Base-by-base conservation (phyloP, 2,797 vertebrate genomes). In the Aeoliscus strigatus region DNA sequence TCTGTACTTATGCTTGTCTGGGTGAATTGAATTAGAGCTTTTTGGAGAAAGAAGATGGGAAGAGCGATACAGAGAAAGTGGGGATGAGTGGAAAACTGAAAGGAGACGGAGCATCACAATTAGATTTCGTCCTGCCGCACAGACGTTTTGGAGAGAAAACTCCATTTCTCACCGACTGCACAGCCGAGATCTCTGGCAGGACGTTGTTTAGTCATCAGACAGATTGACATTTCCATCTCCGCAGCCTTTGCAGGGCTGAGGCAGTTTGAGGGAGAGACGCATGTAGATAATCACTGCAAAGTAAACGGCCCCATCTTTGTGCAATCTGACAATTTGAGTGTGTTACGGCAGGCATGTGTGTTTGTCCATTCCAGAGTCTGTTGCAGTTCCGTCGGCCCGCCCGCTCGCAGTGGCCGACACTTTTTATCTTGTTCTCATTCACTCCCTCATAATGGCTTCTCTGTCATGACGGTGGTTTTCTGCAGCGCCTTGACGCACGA, bases 381-480 rank as follows among this genome's bases (percentile, higher is more conserved):
- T 48, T 45, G 54, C 64, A 51, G 59, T 45, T 55, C 34, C 25
- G 48, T 45, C 41, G 47, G 43, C 55, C 53, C 39, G 30, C 40
- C 57, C 50, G 56, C 58, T 37, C 14, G 58, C 45, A 64, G 54
- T 61, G 54, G 53, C 27, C 38, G 55, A 58, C 26, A 58, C 57
- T 63, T 52, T 54, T 23, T 30, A 70, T 75, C 72, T 68, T 50
- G 51, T 56, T 72, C 60, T 69, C 37, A 45, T 71, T 71, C 18
- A 6, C 52, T 62, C 40, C 47, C 51, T 80, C 64, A 70, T 79
- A 75, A 79, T 71, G 51, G 57, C 58, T 60, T 61, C 72, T 60
- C 57, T 74, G 75, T 81, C 74, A 74, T 60, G 73, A 70, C 51
- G 70, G 70, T 74, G 70, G 66, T 77, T 74, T 75, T 76, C 54